A percentile compares a stretch with the other conserved stretches of the same genome.
These are phyloP conservation scores for Scolopax rusticola DNA, from an alignment of 2,797 vertebrate genomes.

Conservation along the genomic window DNA sequence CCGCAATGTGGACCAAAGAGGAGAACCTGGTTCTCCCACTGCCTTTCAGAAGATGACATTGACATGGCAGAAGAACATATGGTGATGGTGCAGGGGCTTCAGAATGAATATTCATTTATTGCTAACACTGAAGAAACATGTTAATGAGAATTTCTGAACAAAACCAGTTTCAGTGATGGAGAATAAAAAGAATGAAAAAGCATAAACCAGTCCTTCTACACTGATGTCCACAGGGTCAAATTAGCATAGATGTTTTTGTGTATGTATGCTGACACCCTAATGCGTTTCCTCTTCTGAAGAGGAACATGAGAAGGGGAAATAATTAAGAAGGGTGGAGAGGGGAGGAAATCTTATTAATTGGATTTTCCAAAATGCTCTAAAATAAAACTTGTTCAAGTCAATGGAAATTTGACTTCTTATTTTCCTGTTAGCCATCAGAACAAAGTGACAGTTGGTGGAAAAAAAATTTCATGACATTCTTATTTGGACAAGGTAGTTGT, in stretches of 20 bases:
- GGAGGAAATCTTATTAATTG: no score
- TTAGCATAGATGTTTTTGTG: not conserved
- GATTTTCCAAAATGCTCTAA: not conserved
- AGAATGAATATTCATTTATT: not conserved
- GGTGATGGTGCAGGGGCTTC: not conserved
- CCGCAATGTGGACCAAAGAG: not conserved
- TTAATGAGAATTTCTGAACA: not conserved
- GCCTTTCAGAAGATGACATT: not conserved
- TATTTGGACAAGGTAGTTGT: not conserved
- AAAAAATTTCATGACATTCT: accelerated
- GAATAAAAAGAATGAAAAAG: not conserved
- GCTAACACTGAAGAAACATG: not conserved
- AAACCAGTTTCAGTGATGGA: not conserved
- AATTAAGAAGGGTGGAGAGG: not conserved
- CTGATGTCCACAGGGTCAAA: not conserved
- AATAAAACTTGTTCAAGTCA: not conserved
- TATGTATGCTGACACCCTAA: not conserved
- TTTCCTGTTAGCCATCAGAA: not conserved
- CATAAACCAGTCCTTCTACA: not conserved
- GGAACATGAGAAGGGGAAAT: not conserved
- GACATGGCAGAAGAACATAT: not conserved
- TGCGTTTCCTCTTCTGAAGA: not conserved
- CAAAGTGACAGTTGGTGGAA: not conserved
- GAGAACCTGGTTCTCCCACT: not conserved
- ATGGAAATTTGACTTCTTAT: not conserved